Evolutionary conservation across 2,113 vertebrate species (phyloP).

Genomic region (Gadus macrocephalus): DNA sequence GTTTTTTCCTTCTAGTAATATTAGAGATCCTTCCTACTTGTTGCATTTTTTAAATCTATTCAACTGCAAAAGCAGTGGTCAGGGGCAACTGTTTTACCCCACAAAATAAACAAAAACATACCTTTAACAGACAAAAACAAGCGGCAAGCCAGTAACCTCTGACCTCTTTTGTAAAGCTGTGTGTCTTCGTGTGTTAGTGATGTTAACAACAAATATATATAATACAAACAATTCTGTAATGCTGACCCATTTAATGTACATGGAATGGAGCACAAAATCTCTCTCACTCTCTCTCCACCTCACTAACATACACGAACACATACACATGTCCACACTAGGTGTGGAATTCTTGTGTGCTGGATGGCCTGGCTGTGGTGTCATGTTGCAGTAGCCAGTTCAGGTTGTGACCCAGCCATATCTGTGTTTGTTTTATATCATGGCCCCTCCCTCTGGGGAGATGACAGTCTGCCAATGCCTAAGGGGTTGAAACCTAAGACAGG

Average conservation of each 20-base stretch:
- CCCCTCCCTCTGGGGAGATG: constrained; percentile 61
- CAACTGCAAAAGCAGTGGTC: too few relatives aligned
- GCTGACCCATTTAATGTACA: too few relatives aligned
- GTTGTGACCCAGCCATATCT: constrained; percentile 54
- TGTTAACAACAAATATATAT: neutral
- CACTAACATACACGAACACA: constrained; percentile 4
- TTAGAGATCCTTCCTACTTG: too few relatives aligned
- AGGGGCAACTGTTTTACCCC: too few relatives aligned
- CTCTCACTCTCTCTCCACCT: neutral
- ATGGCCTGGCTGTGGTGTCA: constrained; percentile 35
- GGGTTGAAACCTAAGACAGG: constrained; percentile 65
- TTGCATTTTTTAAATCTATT: too few relatives aligned
- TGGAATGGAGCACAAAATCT: neutral
- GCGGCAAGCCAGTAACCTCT: neutral
- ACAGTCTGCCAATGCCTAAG: constrained; percentile 57
- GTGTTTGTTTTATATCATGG: constrained; percentile 64
- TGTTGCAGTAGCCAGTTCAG: constrained; percentile 58
- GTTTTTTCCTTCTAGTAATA: too few relatives aligned
- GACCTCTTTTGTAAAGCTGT: neutral
- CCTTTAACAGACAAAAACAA: too few relatives aligned
- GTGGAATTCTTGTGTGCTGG: constrained; percentile 41
- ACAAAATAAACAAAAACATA: too few relatives aligned
- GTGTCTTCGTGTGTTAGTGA: neutral
- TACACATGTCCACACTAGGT: constrained; percentile 35
- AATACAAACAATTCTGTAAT: neutral